Evolutionary conservation across 53 echinoderm and acorn worm species (phyloP), one percentile per base, ranked within the genome.

Genomic region (Stichopus horrens): DNA sequence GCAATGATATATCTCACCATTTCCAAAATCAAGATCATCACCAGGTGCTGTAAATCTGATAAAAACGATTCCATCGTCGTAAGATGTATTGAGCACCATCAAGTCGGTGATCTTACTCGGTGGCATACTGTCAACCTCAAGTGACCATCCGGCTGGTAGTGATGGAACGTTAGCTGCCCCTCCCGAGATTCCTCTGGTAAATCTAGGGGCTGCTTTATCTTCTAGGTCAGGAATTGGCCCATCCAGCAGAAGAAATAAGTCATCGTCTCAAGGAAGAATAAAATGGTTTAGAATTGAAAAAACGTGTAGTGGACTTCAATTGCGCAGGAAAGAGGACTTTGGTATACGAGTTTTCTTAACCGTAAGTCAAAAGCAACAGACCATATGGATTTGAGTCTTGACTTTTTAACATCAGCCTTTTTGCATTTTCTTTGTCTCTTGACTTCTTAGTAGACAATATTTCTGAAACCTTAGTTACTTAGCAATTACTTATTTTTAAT

Each of bases 21-120:
- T 81, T 54, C 81, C 81, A 81, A 58, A 81, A 21, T 81, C 81
- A 21, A 81, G 58, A 81, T 81, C 81, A 58, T 81, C 81, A 13
- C 81, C 81, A 5, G 81, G 81, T 20, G 81, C 81, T 58, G 81
- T 81, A 11, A 81, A 81, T 20, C 10, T 81, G 9, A 81, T 21
- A 3, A 7, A 20, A 9, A 81, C 57, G 7, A 58, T 21, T 7
- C 58, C 58, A 7, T 81, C 20, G 5, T n/a, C 7, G 11, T 21
- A 21, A 5, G 20, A 7, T 56, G 81, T 81, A 9, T 56, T 58
- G 18, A 81, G 20, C 2, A 81, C 81, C 9, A 9, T 21, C 14
- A 81, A 8, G 18, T 81, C 81, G 19, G 81, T 81, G 53, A 81
- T 81, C 57, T 81, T 20, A 54, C 18, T 56, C 7, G 81, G 81